Evolutionary conservation across 1,140 invertebrate genomes (phyloP).

Genomic region (Trypoxylus dichotomus): DNA sequence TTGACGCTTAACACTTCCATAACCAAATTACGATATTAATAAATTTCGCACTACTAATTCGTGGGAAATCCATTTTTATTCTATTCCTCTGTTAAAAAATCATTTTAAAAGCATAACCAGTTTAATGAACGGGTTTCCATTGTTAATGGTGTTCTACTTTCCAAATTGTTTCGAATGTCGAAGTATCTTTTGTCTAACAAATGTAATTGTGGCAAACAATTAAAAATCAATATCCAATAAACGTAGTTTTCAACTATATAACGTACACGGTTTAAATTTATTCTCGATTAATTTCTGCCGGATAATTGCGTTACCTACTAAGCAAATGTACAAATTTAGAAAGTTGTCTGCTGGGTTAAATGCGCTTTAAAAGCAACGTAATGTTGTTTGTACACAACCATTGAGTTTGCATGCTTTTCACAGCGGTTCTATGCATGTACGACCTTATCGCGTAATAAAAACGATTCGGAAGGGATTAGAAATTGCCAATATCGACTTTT

Average conservation of each 20-base stretch:
- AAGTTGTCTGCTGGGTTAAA: neutral
- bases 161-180: neutral
- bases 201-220: neutral
- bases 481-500: neutral
- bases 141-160: constrained; percentile 8
- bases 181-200: neutral
- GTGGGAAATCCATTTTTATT: too few species aligned
- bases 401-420: neutral
- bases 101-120: too few species aligned
- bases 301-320: neutral
- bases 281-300: neutral
- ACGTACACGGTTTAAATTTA: neutral
- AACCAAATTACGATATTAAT: too few species aligned
- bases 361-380: neutral
- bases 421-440: neutral
- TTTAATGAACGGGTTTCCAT: too few species aligned
- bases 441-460: neutral
- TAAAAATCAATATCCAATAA: neutral
- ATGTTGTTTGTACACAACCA: neutral
- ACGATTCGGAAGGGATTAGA: neutral
- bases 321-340: constrained; percentile 9
- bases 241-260: neutral
- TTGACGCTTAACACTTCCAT: too few species aligned
- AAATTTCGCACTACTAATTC: too few species aligned
- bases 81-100: too few species aligned